These are phyloP conservation scores for Oikopleura albicans DNA, from an alignment of 23 tunicate genomes.

Conservation along the genomic window DNA sequence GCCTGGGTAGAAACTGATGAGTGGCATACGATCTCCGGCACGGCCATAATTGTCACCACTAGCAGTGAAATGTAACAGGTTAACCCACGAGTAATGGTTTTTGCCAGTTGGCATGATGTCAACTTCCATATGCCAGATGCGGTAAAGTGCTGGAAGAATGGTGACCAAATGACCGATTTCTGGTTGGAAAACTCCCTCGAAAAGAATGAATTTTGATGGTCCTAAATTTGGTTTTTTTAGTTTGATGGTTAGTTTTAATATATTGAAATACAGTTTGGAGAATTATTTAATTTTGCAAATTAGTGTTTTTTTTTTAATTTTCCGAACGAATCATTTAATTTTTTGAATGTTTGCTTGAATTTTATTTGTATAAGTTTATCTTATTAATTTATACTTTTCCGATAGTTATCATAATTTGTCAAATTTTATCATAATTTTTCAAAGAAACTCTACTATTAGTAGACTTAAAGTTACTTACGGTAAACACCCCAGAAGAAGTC, in stretches of 20 bases:
- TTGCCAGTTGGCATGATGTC: background rate
- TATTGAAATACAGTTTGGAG: no score
- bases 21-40: constrained; percentile 17
- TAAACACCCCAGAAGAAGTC: background rate
- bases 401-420: no score
- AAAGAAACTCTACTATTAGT: no score
- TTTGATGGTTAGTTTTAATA: no score
- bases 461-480: no score
- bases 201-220: background rate
- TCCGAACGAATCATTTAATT: background rate
- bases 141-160: background rate
- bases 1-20: background rate
- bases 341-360: no score
- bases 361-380: no score
- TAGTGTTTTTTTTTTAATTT: background rate
- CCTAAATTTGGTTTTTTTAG: background rate
- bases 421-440: no score
- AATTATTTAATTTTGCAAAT: no score
- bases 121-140: background rate
- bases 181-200: background rate
- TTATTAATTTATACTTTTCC: no score
- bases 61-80: background rate
- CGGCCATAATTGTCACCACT: background rate
- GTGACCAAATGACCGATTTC: background rate
- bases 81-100: background rate